Conservation (phyloP, 2,888 invertebrate genomes). For the Carpatolechia fugitivella region DNA sequence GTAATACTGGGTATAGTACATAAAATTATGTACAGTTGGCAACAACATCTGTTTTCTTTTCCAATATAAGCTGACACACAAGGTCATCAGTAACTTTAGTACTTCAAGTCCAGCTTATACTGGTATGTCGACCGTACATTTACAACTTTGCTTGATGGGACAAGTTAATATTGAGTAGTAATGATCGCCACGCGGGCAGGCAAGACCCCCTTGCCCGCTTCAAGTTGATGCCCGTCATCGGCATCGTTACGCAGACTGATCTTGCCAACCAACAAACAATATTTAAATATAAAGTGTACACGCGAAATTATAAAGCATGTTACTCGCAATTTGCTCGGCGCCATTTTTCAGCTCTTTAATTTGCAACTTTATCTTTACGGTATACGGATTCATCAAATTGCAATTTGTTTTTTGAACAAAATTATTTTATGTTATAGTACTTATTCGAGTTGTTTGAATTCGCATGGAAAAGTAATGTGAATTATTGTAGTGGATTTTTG, state of each 20-base stretch:
- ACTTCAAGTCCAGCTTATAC: neutral
- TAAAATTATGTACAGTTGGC: neutral
- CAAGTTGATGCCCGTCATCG: too few species aligned
- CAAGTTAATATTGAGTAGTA: too few species aligned
- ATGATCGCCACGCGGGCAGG: too few species aligned
- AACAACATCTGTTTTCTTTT: neutral
- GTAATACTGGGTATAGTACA: neutral
- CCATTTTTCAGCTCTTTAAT: slow-evolving; percentile 1
- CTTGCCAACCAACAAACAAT: slow-evolving; percentile 32
- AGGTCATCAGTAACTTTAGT: neutral
- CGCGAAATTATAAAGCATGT: slow-evolving; percentile 26
- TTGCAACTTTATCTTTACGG: neutral
- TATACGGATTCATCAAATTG: neutral
- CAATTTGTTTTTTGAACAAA: slow-evolving; percentile 8
- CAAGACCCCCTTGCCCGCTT: too few species aligned
- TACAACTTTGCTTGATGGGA: too few species aligned
- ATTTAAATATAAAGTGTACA: slow-evolving; percentile 35
- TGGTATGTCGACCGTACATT: too few species aligned
- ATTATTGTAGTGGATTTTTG: too few species aligned
- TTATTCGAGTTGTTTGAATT: neutral
- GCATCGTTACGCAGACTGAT: slow-evolving; percentile 12
- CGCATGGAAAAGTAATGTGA: too few species aligned
- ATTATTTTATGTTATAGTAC: neutral
- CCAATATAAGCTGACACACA: neutral
- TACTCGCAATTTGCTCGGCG: slow-evolving; percentile 12